Percentiles rank a stretch among this genome's conserved stretches.
These are phyloP conservation scores for Teleiodes luculella DNA, from an alignment of 2,888 invertebrate species.

Conservation along the genomic window DNA sequence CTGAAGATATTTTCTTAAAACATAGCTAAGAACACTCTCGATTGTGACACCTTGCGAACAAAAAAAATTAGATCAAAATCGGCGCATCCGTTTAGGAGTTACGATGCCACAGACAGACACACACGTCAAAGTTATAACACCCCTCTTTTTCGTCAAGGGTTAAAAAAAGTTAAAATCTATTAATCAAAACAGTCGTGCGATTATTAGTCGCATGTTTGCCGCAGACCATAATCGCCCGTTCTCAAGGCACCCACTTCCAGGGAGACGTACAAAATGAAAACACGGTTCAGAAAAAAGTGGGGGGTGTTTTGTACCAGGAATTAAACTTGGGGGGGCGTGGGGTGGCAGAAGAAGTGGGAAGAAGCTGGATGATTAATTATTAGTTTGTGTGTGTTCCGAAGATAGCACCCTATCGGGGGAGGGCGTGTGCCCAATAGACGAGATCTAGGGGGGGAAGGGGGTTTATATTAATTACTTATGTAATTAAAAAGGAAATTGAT, in stretches of 20 bases:
- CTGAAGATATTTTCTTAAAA: too few species aligned
- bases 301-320: conserved; percentile 64
- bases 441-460: conserved; percentile 16
- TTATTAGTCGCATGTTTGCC: conserved; percentile 20
- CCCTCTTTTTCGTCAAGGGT: too few species aligned
- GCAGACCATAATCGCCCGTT: not conserved
- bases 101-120: too few species aligned
- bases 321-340: conserved; percentile 57
- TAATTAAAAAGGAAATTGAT: conserved; percentile 29
- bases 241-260: conserved; percentile 4
- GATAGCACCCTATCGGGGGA: conserved; percentile 47
- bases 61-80: too few species aligned
- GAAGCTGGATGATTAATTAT: conserved; percentile 77
- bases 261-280: conserved; percentile 71
- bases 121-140: too few species aligned
- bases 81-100: too few species aligned
- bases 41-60: too few species aligned
- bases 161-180: too few species aligned
- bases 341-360: conserved; percentile 43
- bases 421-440: conserved; percentile 28
- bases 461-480: conserved; percentile 41
- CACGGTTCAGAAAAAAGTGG: conserved; percentile 61
- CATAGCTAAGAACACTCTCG: too few species aligned
- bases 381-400: conserved; percentile 74
- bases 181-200: not conserved